phyloP scores from a whole-genome alignment of 2,888 invertebrate genomes.

The Eurois occulta region DNA sequence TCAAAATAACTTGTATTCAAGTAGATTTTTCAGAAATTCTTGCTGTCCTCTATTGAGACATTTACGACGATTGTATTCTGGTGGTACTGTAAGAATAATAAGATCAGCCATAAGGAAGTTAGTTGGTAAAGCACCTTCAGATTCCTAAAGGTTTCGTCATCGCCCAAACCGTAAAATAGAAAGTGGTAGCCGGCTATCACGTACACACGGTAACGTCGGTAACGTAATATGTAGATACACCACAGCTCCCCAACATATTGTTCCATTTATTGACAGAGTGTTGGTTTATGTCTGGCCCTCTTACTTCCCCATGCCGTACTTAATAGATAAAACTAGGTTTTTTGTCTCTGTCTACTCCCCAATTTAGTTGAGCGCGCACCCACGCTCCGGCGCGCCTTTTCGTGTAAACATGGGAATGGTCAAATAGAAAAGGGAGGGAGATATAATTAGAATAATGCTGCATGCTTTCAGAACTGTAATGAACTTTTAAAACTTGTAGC shows the following conservation, averaged over 20 bases:
- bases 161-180: slow-evolving; percentile 77
- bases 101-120: slow-evolving; percentile 8
- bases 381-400: slow-evolving; percentile 88
- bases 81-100: not conserved
- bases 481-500: slow-evolving; percentile 59
- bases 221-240: slow-evolving; percentile 81
- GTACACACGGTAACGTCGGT: slow-evolving; percentile 64
- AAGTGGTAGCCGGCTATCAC: slow-evolving; percentile 82
- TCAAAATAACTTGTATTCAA: slow-evolving; percentile 32
- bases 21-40: slow-evolving; percentile 17
- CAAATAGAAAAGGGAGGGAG: slow-evolving; percentile 88
- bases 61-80: slow-evolving; percentile 4
- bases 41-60: not conserved
- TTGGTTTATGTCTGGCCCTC: slow-evolving; percentile 76
- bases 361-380: slow-evolving; percentile 87
- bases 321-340: slow-evolving; percentile 77
- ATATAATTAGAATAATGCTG: slow-evolving; percentile 89
- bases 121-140: slow-evolving; percentile 36
- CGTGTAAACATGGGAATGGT: slow-evolving; percentile 88
- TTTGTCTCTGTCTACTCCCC: slow-evolving; percentile 87
- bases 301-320: slow-evolving; percentile 76
- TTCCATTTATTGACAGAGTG: slow-evolving; percentile 84
- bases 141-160: slow-evolving; percentile 66
- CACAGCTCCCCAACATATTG: slow-evolving; percentile 80
- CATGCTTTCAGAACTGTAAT: slow-evolving; percentile 75